Evolutionary conservation across 1,140 invertebrate genomes (phyloP).

Genomic region (Brachionus manjavacas): DNA sequence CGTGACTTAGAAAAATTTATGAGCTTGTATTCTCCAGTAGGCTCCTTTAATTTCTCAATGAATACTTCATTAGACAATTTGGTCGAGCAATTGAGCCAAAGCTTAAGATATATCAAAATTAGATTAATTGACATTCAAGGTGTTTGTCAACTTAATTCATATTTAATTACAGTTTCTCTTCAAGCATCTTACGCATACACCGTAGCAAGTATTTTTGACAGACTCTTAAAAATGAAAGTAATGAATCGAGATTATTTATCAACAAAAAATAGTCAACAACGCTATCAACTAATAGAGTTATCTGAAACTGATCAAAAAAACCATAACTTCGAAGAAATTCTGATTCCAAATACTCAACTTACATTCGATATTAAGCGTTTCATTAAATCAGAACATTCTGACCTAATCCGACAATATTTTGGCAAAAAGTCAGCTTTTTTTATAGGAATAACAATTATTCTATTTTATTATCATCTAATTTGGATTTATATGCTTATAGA

Average conservation of each 20-base stretch:
- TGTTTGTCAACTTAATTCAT: constrained; percentile 24
- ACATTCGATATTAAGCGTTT: background rate
- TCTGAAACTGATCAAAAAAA: background rate
- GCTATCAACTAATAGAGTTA: background rate
- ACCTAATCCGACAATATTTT: constrained; percentile 22
- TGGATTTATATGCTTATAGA: constrained; percentile 14
- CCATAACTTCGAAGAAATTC: background rate
- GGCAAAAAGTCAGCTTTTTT: constrained; percentile 29
- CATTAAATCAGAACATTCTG: constrained; percentile 11
- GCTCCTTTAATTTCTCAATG: background rate
- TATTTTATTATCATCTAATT: constrained; percentile 27
- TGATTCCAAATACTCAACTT: background rate
- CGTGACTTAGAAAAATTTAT: background rate
- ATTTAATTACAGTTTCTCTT: constrained; percentile 7
- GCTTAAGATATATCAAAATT: background rate
- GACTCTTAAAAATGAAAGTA: constrained; percentile 26
- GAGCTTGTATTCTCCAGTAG: background rate
- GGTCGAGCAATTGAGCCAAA: background rate
- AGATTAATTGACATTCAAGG: constrained; percentile 31
- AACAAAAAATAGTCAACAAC: background rate
- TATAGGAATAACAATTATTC: background rate
- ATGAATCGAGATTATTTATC: background rate
- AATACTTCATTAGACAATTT: background rate
- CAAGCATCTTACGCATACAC: constrained; percentile 18
- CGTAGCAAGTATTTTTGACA: background rate